Percentiles rank a stretch among this genome's conserved stretches.
Conservation (phyloP, 1,140 invertebrate genomes). For the Nautilus pompilius region DNA sequence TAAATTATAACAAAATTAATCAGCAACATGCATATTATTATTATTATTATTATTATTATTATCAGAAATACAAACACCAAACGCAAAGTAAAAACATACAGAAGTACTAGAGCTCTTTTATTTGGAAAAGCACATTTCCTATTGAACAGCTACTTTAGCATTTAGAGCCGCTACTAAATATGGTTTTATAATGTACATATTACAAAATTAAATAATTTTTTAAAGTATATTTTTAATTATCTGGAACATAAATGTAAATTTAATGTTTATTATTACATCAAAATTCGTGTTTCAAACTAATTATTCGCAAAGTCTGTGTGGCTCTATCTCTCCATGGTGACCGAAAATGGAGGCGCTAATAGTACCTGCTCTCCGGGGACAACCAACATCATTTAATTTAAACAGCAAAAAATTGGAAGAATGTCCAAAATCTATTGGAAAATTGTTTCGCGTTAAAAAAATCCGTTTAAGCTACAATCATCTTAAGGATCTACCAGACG, state of each 20-base stretch:
- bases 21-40: no score
- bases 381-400: conserved; percentile 40
- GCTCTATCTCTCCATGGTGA: conserved; percentile 9
- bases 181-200: no score
- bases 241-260: not conserved
- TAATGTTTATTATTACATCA: conserved; percentile 6
- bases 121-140: no score
- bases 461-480: conserved; percentile 44
- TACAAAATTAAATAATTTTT: no score
- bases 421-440: conserved; percentile 43
- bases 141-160: no score
- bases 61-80: no score
- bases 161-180: no score
- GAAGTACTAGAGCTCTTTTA: no score
- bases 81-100: no score
- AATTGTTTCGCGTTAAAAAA: conserved; percentile 30
- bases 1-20: no score
- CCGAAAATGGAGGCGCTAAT: conserved; percentile 42
- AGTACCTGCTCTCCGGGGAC: conserved; percentile 27
- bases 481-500: conserved; percentile 36
- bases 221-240: not conserved
- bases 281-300: conserved; percentile 4
- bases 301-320: not conserved
- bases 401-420: conserved; percentile 39
- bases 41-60: no score